Percentiles rank a stretch among this genome's conserved stretches.
phyloP scores from a whole-genome alignment of 2,888 invertebrate genomes.

The Sminthurinus aureus region DNA sequence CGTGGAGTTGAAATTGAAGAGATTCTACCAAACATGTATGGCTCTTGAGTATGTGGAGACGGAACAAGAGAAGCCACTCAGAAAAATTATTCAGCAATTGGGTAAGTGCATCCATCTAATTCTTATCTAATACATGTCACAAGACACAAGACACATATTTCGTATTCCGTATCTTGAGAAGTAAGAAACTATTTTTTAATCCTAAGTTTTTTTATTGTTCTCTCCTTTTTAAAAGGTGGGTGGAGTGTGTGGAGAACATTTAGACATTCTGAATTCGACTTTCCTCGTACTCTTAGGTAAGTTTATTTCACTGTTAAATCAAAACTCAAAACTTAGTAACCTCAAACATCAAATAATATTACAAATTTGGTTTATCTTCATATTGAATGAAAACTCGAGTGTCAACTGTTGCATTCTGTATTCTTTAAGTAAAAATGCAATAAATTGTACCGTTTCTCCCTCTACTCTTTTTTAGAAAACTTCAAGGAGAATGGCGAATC shows the following conservation, averaged over 20 bases:
- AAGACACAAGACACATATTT: too few relatives aligned
- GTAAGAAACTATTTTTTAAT: too few relatives aligned
- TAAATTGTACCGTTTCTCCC: too few relatives aligned
- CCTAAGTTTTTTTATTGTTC: too few relatives aligned
- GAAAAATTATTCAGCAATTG: slow-evolving; percentile 65
- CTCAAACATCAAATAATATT: slow-evolving; percentile 35
- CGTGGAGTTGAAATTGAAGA: slow-evolving; percentile 69
- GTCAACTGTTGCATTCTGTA: too few relatives aligned
- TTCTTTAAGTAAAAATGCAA: too few relatives aligned
- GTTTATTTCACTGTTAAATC: too few relatives aligned
- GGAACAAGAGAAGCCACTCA: slow-evolving; percentile 64
- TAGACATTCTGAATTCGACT: slow-evolving; percentile 52
- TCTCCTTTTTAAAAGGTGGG: slow-evolving; percentile 64
- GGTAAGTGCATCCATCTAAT: slow-evolving; percentile 62
- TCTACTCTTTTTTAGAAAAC: not conserved
- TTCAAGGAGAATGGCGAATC: not conserved
- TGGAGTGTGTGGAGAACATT: slow-evolving; percentile 65
- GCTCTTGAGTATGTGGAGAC: slow-evolving; percentile 66
- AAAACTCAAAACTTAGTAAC: too few relatives aligned
- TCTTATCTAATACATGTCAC: too few relatives aligned
- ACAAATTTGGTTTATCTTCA: too few relatives aligned
- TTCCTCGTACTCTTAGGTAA: slow-evolving; percentile 48
- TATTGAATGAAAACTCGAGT: too few relatives aligned
- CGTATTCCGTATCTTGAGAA: too few relatives aligned
- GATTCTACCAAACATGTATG: slow-evolving; percentile 67